phyloP scores from a whole-genome alignment of 23 tunicate species.

The Diplosoma virens region DNA sequence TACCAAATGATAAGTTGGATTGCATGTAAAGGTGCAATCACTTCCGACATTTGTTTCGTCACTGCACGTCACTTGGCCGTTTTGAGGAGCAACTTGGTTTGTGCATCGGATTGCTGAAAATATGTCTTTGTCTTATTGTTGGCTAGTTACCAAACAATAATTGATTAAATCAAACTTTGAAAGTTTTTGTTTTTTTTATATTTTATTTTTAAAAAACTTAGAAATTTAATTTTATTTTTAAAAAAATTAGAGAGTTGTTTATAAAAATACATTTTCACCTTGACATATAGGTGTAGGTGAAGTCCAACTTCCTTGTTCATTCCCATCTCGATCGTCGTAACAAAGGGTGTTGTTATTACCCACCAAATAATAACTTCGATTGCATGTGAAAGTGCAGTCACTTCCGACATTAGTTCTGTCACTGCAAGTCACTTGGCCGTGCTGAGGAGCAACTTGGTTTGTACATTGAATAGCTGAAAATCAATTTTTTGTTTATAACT shows the following conservation, averaged over 20 bases:
- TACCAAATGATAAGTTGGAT: not conserved
- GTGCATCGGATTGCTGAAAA: not conserved
- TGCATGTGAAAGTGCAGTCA: slow-evolving; percentile 8
- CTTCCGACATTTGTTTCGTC: not conserved
- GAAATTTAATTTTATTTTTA: not conserved
- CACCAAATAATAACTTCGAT: not conserved
- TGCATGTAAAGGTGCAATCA: not conserved
- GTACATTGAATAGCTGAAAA: slow-evolving; percentile 8
- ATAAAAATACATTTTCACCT: not conserved
- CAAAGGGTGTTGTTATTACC: not conserved
- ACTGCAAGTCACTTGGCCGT: not conserved
- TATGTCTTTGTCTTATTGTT: too few species aligned
- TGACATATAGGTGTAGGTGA: slow-evolving; percentile 17
- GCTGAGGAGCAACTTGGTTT: not conserved
- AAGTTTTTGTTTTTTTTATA: too few species aligned
- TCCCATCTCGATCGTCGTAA: not conserved
- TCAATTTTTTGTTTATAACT: too few species aligned
- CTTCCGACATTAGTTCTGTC: not conserved
- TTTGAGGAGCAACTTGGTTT: not conserved
- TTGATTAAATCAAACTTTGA: too few species aligned
- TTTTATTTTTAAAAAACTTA: not conserved
- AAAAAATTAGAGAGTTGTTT: not conserved
- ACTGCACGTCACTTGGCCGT: not conserved
- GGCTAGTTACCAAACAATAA: too few species aligned
- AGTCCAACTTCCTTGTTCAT: slow-evolving; percentile 1